These are phyloP conservation scores for Choloepus hoffmanni DNA, from an alignment of 2,113 vertebrate species.

Conservation along the genomic window DNA sequence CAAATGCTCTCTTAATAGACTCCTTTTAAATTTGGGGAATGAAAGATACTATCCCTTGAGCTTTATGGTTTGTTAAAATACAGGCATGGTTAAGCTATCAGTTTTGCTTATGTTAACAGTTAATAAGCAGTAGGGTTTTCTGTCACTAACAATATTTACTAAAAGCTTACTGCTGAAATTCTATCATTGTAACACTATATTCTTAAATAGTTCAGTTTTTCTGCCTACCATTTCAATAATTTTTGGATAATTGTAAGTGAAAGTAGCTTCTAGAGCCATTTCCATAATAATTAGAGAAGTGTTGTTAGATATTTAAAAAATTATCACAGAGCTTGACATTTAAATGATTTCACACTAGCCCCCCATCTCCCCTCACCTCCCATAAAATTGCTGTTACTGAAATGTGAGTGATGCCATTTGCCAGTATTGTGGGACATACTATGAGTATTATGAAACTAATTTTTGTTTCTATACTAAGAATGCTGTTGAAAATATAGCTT, in stretches of 20 bases:
- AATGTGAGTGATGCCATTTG: neutral
- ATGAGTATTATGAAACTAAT: neutral
- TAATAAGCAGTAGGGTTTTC: neutral
- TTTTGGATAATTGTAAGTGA: conserved; percentile 16
- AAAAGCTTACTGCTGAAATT: neutral
- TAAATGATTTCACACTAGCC: conserved; percentile 22
- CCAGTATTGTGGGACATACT: neutral
- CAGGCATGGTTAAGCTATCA: neutral
- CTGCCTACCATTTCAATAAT: neutral
- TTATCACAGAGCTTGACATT: neutral
- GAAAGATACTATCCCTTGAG: neutral
- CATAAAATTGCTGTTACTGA: neutral
- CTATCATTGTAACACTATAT: neutral
- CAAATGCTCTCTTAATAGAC: neutral
- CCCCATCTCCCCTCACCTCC: too few relatives aligned
- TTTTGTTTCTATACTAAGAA: conserved; percentile 39
- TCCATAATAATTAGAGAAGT: neutral
- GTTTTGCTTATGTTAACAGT: conserved; percentile 11
- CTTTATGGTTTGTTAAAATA: conserved; percentile 57
- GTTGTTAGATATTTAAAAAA: neutral
- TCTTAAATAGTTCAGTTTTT: neutral
- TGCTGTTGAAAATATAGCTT: neutral
- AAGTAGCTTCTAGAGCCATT: neutral
- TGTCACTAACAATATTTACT: neutral
- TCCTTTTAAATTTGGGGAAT: conserved; percentile 41